phyloP scores from a whole-genome alignment of 92 coral and sea anemone genomes.

The Scolanthus callimorphus region DNA sequence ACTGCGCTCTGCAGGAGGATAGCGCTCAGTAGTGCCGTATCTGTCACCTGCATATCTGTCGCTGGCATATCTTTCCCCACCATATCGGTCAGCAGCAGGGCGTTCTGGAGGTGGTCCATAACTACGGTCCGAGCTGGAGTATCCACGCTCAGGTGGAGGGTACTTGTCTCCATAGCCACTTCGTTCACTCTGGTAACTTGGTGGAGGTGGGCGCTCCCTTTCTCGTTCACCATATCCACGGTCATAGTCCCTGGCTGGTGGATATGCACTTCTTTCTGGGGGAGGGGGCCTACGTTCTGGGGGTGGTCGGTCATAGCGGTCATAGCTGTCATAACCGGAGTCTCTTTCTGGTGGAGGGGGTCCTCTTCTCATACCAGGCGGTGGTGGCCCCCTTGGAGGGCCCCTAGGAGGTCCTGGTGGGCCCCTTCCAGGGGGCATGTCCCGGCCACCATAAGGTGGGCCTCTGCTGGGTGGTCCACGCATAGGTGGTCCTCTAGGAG shows the following conservation, averaged over 20 bases:
- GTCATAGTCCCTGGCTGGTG: conserved; percentile 59
- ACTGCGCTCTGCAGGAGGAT: conserved; percentile 48
- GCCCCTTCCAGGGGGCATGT: conserved; percentile 43
- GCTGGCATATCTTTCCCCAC: conserved; percentile 35
- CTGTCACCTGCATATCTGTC: conserved; percentile 48
- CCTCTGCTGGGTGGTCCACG: conserved; percentile 66
- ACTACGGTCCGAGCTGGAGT: conserved; percentile 68
- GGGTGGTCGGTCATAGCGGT: conserved; percentile 71
- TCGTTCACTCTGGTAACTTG: conserved; percentile 56
- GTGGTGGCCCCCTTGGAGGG: conserved; percentile 73
- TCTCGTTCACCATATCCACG: conserved; percentile 62
- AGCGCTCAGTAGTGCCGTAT: conserved; percentile 38
- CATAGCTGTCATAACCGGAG: conserved; percentile 24
- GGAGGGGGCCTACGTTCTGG: conserved; percentile 67
- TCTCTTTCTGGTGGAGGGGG: conserved; percentile 51
- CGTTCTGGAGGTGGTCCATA: conserved; percentile 74
- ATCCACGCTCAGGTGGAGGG: conserved; percentile 74
- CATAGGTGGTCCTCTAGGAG: conserved; percentile 67
- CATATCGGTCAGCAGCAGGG: conserved; percentile 35
- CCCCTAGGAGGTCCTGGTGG: conserved; percentile 61
- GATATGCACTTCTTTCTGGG: conserved; percentile 44
- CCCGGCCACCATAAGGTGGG: conserved; percentile 39
- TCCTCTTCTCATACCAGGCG: conserved; percentile 52
- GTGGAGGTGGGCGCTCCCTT: conserved; percentile 52
- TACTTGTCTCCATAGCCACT: conserved; percentile 49